Evolutionary conservation across 2,888 invertebrate species (phyloP).

Genomic region (Scaptomyza parva): DNA sequence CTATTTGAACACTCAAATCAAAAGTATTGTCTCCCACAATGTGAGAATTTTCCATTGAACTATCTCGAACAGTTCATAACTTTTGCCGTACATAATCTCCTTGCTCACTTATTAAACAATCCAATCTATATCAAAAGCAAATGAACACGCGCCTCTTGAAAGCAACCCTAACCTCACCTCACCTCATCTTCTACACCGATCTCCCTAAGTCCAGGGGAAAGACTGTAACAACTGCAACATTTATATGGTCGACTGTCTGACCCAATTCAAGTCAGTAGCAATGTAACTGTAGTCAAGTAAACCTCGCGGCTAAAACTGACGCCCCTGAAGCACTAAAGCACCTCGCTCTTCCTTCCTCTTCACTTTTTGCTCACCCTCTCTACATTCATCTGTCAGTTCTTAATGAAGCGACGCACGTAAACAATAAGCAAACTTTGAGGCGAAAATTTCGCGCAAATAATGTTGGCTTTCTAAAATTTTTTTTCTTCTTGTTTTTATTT

Average conservation of each 20-base stretch:
- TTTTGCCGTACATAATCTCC: constrained; percentile 57
- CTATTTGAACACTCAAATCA: background rate
- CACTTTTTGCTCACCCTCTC: background rate
- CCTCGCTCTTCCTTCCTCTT: background rate
- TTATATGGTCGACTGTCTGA: constrained; percentile 64
- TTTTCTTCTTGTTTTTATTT: constrained; percentile 7
- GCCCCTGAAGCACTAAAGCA: constrained; percentile 17
- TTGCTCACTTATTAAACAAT: constrained; percentile 64
- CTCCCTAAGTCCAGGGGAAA: constrained; percentile 14
- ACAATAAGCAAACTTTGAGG: constrained; percentile 78
- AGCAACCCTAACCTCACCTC: constrained; percentile 34
- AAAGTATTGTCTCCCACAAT: constrained; percentile 16
- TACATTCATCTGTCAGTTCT: constrained; percentile 50
- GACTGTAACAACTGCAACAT: constrained; percentile 68
- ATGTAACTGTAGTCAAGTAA: constrained; percentile 67
- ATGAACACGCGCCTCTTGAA: constrained; percentile 73
- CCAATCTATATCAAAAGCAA: constrained; percentile 76
- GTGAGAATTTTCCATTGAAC: constrained; percentile 27
- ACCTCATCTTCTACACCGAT: background rate
- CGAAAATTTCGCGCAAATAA: constrained; percentile 79
- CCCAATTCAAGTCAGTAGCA: constrained; percentile 64
- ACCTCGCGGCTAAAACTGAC: constrained; percentile 50
- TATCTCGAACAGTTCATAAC: constrained; percentile 48
- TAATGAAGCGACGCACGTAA: constrained; percentile 78
- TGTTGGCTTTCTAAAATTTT: constrained; percentile 61